phyloP scores from a whole-genome alignment of 2,888 invertebrate species.

The Cantharis flavilabris region DNA sequence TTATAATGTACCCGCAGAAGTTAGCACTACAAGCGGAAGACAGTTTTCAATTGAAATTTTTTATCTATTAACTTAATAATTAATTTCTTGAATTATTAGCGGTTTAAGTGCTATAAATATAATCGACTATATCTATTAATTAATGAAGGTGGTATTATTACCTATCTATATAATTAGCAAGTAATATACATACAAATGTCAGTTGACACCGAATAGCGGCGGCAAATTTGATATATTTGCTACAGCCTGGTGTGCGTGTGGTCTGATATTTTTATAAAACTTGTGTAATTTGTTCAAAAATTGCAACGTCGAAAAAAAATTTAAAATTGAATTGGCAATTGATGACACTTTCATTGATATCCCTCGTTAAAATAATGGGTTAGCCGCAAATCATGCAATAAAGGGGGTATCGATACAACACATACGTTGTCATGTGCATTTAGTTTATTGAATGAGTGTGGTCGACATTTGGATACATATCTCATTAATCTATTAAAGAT shows the following conservation, averaged over 20 bases:
- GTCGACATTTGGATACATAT: conserved; percentile 50
- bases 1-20: neutral
- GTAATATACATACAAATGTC: too few species aligned
- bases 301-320: neutral
- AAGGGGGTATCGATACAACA: conserved; percentile 22
- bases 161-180: too few species aligned
- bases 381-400: conserved; percentile 19
- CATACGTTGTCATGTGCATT: conserved; percentile 22
- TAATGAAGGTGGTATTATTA: too few species aligned
- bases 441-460: conserved; percentile 43
- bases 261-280: neutral
- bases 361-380: neutral
- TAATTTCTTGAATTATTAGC: neutral
- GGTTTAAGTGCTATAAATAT: neutral
- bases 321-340: neutral
- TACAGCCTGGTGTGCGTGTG: too few species aligned
- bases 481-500: conserved; percentile 53
- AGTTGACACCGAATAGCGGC: neutral
- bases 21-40: neutral
- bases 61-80: neutral
- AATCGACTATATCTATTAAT: too few species aligned
- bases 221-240: neutral
- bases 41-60: neutral
- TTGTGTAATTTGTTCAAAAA: neutral
- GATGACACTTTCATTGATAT: neutral